Evolutionary conservation across 2,888 invertebrate species (phyloP).

Genomic region (Agrotis segetum): DNA sequence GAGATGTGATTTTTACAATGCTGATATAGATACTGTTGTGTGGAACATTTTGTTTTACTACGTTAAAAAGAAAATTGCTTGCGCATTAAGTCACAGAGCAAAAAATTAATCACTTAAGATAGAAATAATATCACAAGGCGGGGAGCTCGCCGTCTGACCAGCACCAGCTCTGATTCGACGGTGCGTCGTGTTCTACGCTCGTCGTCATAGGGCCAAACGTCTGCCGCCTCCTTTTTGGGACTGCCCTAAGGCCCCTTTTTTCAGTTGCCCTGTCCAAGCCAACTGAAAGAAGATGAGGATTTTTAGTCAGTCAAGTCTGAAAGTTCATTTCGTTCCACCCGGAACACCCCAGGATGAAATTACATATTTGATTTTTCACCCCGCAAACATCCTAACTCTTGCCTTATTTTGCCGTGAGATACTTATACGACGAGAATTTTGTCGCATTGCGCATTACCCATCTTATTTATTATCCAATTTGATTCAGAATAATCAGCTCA

Average conservation of each 20-base stretch:
- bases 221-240: too few relatives aligned
- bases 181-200: not conserved
- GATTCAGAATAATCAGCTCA: constrained; percentile 27
- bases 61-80: not conserved
- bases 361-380: too few relatives aligned
- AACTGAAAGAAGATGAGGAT: too few relatives aligned
- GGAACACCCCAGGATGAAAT: too few relatives aligned
- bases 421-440: not conserved
- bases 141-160: too few relatives aligned
- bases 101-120: not conserved
- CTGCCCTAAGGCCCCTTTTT: too few relatives aligned
- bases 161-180: not conserved
- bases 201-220: too few relatives aligned
- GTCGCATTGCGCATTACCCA: not conserved
- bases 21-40: constrained; percentile 40
- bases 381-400: not conserved
- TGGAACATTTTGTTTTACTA: constrained; percentile 47
- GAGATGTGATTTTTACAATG: constrained; percentile 63
- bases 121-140: not conserved
- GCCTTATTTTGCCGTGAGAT: not conserved
- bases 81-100: not conserved
- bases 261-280: too few relatives aligned
- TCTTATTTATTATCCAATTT: too few relatives aligned
- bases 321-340: too few relatives aligned
- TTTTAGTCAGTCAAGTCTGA: too few relatives aligned